Base-by-base conservation (phyloP, 2,888 invertebrate species). In the Trilocha varians region DNA sequence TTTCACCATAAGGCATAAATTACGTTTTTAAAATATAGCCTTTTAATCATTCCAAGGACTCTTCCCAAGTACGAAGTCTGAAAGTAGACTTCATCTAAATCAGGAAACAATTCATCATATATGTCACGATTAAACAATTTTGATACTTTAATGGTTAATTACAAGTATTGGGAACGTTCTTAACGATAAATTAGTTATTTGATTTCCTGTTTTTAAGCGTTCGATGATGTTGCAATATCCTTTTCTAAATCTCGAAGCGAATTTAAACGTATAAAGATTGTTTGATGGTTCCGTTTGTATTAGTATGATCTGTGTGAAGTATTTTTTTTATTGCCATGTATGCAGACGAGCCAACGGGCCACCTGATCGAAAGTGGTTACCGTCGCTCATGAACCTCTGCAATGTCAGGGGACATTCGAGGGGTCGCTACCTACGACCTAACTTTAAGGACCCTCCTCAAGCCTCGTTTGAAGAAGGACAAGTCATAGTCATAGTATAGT, bases 141-240 rank as follows among this genome's bases (percentile, higher is more conserved):
- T 25, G 25, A 25, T 25, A 25, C 25, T 25, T 25, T 25, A 25
- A 9, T 25, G 25, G 11, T 11, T 25, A 25, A 25, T 25, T 25
- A 25, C 25, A 11, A 5, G 6, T 25, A 25, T 9, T 3, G 8
- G 11, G 25, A 25, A 25, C 25, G 25, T 25, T 25, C 25, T 3
- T 25, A 25, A 9, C n/a, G 45, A 47, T 47, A 48, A 39, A 33
- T 45, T 45, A 45, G 47, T 55, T 49, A 51, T 46, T 48, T 50
- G 47, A 61, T 68, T 66, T 66, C 66, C 69, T 65, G 67, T 59
- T 61, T 54, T 51, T 55, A 58, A 59, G 38, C 45, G 42, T 49
- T 38, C 52, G 60, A 36, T 45, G 43, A 51, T 68, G 54, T 57
- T 50, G 65, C 57, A 62, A 66, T 53, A 59, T 66, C 66, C 69